Conservation (phyloP, 2,797 vertebrate genomes). For the Eulemur mongoz region DNA sequence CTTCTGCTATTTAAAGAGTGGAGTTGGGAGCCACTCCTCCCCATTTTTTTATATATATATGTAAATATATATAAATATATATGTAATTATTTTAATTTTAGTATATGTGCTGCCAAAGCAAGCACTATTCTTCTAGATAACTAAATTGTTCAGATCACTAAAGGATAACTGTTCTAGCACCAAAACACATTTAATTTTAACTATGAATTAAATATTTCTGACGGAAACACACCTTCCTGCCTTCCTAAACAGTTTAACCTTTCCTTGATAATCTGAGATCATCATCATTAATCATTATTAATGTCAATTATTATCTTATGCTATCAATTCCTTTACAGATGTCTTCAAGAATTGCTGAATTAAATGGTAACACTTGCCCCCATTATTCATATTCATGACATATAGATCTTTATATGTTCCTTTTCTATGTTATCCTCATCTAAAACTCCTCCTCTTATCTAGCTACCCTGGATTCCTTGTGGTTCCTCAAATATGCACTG, state of each 20-base stretch:
- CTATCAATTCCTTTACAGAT: slow-evolving; percentile 34
- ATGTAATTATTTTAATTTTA: background rate
- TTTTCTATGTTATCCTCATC: background rate
- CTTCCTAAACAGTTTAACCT: slow-evolving; percentile 13
- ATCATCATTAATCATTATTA: background rate
- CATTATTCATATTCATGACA: background rate
- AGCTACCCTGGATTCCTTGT: background rate
- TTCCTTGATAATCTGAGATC: slow-evolving; percentile 42
- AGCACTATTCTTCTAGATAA: background rate
- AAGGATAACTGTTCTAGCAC: background rate
- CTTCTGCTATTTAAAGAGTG: background rate
- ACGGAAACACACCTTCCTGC: background rate
- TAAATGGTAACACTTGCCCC: background rate
- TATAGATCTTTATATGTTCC: background rate
- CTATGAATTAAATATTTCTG: slow-evolving; percentile 24
- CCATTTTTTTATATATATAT: no score
- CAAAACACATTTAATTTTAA: slow-evolving; percentile 22
- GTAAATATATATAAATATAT: no score
- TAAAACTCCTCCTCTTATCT: background rate
- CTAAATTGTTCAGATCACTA: background rate
- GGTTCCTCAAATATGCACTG: background rate
- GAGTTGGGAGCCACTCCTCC: background rate
- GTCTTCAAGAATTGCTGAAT: background rate
- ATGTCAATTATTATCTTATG: background rate
- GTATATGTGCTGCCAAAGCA: background rate